Base-by-base conservation (phyloP, 2,888 invertebrate genomes). In the Meloe dianella region DNA sequence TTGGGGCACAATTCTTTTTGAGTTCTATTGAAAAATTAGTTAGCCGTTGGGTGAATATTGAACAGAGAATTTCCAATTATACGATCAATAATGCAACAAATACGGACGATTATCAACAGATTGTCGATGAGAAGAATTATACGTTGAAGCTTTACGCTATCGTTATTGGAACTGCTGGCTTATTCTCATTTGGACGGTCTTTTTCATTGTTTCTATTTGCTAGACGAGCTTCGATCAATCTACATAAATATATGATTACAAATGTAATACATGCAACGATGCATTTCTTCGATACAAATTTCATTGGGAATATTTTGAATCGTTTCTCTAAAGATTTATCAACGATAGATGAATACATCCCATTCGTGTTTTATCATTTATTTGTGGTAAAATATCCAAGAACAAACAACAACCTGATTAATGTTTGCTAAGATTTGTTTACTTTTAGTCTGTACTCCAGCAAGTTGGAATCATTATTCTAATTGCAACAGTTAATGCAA, bases 241-340 rank as follows among this genome's bases (percentile, higher is more conserved):
- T 61, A 87, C 90, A 61, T 86, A 89, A 14, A 92, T 92, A 79
- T 91, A 92, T 58, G 87, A 58, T 71, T 1, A 57, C 30, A 1
- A 70, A 73, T 8, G 69, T 78, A 89, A 0, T 84, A 89, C 6
- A 88, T 89, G 71, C 90, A 89, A 27, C 81, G 84, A 58, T 86
- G 78, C 38, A 69, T 0, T 79, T 78, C 60, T 79, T 79, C 63
- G 79, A 79, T 61, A 73, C 68, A 17, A 86, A 22, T 86, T 87
- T 60, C 32, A 71, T 77, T 27, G 79, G 79, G 8, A 78, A 78
- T 65, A 77, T 79, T 29, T 66, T 79, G n/a, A 90, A 90, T 78
- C 89, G 89, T 77, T 92, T 92, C 56, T 88, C 89, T 10, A 85
- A 87, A 17, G 86, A 88, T 1, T 92, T 93, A 91, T 92, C 92